Evolutionary conservation across 1,140 invertebrate genomes (phyloP).

Genomic region (Pachypsylla venusta): DNA sequence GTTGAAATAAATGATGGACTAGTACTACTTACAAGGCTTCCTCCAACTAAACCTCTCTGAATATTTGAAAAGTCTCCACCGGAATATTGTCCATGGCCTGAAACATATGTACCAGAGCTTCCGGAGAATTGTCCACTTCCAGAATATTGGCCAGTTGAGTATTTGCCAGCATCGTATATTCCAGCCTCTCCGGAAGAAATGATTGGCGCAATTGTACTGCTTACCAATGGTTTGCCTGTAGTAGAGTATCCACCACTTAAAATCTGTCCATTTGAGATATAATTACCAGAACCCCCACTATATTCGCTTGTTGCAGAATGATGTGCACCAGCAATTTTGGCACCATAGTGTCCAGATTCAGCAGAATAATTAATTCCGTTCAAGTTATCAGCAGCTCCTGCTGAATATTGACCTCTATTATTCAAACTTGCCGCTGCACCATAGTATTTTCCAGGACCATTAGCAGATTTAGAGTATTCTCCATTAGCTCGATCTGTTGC

Average conservation of each 20-base stretch:
- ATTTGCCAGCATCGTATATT: constrained; percentile 3
- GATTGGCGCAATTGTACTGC: too few relatives aligned
- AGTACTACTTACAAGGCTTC: not conserved
- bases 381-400: not conserved
- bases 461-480: constrained; percentile 8
- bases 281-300: not conserved
- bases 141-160: not conserved
- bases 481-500: constrained; percentile 10
- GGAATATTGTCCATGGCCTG: not conserved
- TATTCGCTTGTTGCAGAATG: constrained; percentile 12
- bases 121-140: not conserved
- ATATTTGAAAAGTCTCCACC: not conserved
- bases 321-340: constrained; percentile 21
- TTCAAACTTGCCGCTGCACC: not conserved
- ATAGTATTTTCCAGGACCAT: not conserved
- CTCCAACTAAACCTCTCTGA: too few relatives aligned
- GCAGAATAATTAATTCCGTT: constrained; percentile 4
- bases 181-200: not conserved
- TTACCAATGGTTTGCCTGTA: too few relatives aligned
- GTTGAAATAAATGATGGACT: not conserved
- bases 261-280: too few relatives aligned
- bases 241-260: too few relatives aligned
- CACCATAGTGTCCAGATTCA: constrained; percentile 13
- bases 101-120: not conserved
- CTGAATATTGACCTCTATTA: not conserved